phyloP scores from a whole-genome alignment of 2,888 invertebrate genomes.

The Tricholauxania praeusta region DNA sequence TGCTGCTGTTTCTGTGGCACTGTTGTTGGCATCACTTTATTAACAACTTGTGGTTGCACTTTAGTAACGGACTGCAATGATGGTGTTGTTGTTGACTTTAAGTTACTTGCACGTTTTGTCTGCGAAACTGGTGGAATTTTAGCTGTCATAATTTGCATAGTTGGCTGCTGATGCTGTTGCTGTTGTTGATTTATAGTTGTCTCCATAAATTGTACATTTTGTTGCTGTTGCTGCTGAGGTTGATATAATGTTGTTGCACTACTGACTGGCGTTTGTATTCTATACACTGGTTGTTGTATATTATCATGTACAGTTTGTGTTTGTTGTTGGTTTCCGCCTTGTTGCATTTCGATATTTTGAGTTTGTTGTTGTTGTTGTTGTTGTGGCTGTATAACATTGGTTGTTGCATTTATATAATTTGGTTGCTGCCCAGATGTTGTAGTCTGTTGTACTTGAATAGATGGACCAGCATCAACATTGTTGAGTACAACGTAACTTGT shows the following conservation, averaged over 20 bases:
- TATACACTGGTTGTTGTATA: constrained; percentile 48
- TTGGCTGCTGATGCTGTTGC: constrained; percentile 38
- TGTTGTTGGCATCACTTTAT: constrained; percentile 61
- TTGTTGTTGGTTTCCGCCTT: constrained; percentile 45
- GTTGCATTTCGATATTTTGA: constrained; percentile 20
- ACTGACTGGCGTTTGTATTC: constrained; percentile 47
- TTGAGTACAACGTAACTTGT: constrained; percentile 79
- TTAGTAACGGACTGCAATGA: constrained; percentile 49
- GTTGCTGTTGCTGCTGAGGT: constrained; percentile 40
- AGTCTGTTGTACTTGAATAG: constrained; percentile 43
- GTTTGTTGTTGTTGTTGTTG: constrained; percentile 43
- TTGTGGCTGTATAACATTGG: constrained; percentile 34
- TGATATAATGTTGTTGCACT: constrained; percentile 47
- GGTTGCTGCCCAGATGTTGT: constrained; percentile 22
- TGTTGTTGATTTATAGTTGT: constrained; percentile 31
- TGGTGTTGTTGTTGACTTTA: too few species aligned
- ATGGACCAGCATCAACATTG: constrained; percentile 68
- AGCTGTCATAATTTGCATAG: constrained; percentile 46
- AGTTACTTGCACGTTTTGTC: constrained; percentile 47
- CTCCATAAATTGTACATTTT: constrained; percentile 40
- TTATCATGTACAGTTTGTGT: constrained; percentile 35
- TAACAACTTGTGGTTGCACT: constrained; percentile 59
- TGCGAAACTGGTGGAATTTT: constrained; percentile 53
- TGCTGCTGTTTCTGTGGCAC: constrained; percentile 48
- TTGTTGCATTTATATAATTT: constrained; percentile 28